These are phyloP conservation scores for Dynastes grantii DNA, from an alignment of 2,888 invertebrate genomes.

Conservation along the genomic window DNA sequence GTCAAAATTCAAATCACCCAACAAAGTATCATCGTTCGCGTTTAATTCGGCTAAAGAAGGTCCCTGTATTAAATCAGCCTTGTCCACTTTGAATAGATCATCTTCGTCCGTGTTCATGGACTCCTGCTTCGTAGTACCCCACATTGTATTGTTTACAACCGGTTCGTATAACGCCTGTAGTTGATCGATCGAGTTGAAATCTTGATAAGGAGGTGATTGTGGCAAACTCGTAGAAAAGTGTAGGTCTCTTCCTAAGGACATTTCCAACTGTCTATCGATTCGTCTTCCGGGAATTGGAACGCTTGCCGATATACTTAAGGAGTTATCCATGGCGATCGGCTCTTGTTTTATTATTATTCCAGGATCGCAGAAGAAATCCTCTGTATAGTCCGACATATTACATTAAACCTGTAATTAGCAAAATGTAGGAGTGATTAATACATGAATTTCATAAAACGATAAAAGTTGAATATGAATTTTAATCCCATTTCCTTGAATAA, in stretches of 20 bases:
- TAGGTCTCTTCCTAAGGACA: constrained; percentile 71
- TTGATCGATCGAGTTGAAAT: constrained; percentile 65
- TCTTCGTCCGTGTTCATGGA: constrained; percentile 88
- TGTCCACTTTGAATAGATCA: constrained; percentile 91
- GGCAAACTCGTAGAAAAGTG: constrained; percentile 74
- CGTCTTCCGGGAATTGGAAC: constrained; percentile 77
- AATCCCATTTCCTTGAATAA: neutral
- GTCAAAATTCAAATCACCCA: constrained; percentile 90
- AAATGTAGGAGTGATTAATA: neutral
- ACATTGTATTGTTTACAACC: constrained; percentile 70
- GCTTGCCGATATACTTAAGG: constrained; percentile 73
- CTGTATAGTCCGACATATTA: constrained; percentile 77
- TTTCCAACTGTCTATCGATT: constrained; percentile 67
- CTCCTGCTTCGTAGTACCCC: constrained; percentile 65
- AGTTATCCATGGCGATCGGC: constrained; percentile 70
- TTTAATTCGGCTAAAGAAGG: constrained; percentile 90
- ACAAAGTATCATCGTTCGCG: constrained; percentile 86
- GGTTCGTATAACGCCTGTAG: constrained; percentile 67
- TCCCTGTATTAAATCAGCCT: constrained; percentile 86
- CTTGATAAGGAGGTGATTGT: constrained; percentile 73
- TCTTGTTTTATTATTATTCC: constrained; percentile 79
- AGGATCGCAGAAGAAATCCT: constrained; percentile 77
- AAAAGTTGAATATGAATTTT: neutral
- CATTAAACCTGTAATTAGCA: constrained; percentile 35
- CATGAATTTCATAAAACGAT: neutral